phyloP scores from a whole-genome alignment of 2,113 vertebrate species.

The Mionectes macconnelli region DNA sequence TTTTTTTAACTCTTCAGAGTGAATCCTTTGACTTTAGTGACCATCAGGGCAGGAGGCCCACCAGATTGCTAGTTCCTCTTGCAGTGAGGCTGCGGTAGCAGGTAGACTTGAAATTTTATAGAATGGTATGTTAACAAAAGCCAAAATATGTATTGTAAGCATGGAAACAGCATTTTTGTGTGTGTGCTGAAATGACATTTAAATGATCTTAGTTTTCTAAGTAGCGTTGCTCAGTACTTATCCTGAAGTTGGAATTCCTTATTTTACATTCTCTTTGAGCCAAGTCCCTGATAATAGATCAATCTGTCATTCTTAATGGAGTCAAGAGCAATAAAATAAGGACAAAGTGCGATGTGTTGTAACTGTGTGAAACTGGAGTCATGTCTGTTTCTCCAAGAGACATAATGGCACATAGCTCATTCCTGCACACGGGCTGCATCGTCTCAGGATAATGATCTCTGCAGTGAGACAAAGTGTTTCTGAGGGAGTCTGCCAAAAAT shows the following conservation, averaged over 20 bases:
- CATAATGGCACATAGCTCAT: constrained; percentile 32
- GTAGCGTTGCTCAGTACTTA: neutral
- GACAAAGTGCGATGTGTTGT: neutral
- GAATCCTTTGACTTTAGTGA: neutral
- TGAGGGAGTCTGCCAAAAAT: constrained; percentile 45
- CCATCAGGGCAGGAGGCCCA: neutral
- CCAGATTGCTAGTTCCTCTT: neutral
- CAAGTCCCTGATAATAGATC: neutral
- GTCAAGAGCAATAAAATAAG: constrained; percentile 30
- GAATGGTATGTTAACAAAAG: neutral
- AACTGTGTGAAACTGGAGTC: constrained; percentile 24
- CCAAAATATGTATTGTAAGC: neutral
- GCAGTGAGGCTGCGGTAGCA: neutral
- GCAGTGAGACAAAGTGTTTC: constrained; percentile 35
- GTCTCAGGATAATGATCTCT: constrained; percentile 48
- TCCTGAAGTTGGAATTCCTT: neutral
- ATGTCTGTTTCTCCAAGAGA: neutral
- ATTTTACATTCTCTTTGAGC: constrained; percentile 10
- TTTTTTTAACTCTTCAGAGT: neutral
- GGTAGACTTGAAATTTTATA: neutral
- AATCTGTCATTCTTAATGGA: constrained; percentile 6
- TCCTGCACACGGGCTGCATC: constrained; percentile 20
- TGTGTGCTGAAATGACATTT: neutral
- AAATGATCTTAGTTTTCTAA: neutral
- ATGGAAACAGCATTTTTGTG: neutral